These are phyloP conservation scores for Drosophila merina DNA, from an alignment of 2,888 invertebrate genomes.

Conservation along the genomic window DNA sequence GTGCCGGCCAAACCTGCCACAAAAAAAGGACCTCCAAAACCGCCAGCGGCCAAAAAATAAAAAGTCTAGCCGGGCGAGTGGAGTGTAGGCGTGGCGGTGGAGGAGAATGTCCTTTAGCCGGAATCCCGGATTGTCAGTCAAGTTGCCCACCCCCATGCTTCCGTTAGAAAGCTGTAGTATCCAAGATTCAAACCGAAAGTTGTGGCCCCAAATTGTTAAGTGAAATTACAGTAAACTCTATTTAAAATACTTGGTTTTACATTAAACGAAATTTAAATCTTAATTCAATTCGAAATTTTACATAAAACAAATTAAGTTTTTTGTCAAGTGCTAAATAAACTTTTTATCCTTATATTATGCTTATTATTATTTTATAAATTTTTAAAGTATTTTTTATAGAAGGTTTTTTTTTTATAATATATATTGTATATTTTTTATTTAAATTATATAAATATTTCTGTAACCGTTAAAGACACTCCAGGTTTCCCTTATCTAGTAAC, in stretches of 20 bases:
- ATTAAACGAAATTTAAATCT: no score
- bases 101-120: neutral
- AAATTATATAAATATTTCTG: no score
- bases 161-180: neutral
- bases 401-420: no score
- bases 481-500: neutral
- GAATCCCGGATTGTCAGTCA: neutral
- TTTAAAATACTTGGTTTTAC: neutral
- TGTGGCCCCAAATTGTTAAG: neutral
- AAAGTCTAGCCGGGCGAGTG: neutral
- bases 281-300: no score
- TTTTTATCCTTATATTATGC: no score
- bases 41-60: neutral
- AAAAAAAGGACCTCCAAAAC: neutral
- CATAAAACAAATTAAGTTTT: no score
- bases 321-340: no score
- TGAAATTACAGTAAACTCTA: neutral
- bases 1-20: neutral
- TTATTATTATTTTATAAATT: no score
- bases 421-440: no score
- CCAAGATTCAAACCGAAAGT: neutral
- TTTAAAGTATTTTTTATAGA: no score
- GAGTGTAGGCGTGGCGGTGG: neutral
- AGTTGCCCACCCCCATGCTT: neutral
- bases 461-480: no score